Percentiles rank a stretch among this genome's conserved stretches.
phyloP scores from a whole-genome alignment of 2,113 vertebrate species.

The Atlantisia rogersi region DNA sequence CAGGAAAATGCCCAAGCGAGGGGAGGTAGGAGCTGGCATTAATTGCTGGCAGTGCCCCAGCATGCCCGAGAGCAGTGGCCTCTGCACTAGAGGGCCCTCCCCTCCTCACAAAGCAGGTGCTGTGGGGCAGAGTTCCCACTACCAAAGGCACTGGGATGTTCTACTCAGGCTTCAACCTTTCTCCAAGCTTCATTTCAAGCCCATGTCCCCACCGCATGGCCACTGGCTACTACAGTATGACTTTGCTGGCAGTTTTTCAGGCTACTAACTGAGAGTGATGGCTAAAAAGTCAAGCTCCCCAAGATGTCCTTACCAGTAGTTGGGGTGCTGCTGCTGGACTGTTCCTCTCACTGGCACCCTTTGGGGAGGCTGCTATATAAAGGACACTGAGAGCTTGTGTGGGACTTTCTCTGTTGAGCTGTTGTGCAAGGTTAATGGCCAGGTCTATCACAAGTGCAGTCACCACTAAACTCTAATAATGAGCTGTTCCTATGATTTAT shows the following conservation, averaged over 20 bases:
- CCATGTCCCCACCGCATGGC: rapidly evolving
- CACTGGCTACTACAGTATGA: background rate
- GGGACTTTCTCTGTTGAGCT: background rate
- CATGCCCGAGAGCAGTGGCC: rapidly evolving
- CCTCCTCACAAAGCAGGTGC: background rate
- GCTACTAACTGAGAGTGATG: background rate
- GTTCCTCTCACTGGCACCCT: background rate
- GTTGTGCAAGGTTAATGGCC: background rate
- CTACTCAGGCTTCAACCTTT: background rate
- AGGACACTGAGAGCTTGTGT: background rate
- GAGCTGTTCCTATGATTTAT: background rate
- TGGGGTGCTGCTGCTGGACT: background rate
- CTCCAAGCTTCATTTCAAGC: background rate
- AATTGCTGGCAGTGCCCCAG: rapidly evolving
- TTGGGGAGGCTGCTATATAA: background rate
- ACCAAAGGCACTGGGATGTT: background rate
- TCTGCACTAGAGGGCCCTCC: background rate
- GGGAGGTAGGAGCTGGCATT: background rate
- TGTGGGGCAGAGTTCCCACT: rapidly evolving
- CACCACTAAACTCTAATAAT: background rate
- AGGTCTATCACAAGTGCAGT: background rate
- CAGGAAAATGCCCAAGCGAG: rapidly evolving
- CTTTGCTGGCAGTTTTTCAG: background rate
- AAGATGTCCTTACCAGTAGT: background rate
- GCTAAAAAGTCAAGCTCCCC: background rate